These are phyloP conservation scores for Caenorhabditis brenneri DNA, from an alignment of 1,140 invertebrate species.

Conservation along the genomic window DNA sequence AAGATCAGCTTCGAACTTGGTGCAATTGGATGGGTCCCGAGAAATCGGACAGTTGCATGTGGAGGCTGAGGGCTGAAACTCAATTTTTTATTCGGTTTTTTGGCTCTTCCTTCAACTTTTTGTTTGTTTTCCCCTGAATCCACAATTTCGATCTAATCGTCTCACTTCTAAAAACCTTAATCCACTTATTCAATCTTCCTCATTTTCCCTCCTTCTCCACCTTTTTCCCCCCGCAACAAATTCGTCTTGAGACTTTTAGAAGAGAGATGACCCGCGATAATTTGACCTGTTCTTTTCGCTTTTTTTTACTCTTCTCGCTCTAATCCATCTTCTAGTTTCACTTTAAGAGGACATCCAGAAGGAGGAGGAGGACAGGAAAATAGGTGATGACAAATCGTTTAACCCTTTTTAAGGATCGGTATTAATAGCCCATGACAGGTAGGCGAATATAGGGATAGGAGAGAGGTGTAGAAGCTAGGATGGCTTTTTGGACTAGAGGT, in stretches of 20 bases:
- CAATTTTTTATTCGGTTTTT: too few relatives aligned
- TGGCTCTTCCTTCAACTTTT: not conserved
- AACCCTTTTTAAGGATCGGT: too few relatives aligned
- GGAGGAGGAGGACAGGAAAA: not conserved
- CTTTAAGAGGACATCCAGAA: not conserved
- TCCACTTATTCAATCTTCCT: not conserved
- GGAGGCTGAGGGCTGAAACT: not conserved
- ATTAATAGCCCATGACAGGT: too few relatives aligned
- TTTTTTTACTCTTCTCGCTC: too few relatives aligned
- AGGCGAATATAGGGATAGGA: too few relatives aligned
- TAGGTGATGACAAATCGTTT: too few relatives aligned
- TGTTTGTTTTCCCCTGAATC: not conserved
- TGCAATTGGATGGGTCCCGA: not conserved
- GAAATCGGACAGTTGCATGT: not conserved
- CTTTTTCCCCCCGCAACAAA: too few relatives aligned
- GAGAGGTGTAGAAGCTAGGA: not conserved
- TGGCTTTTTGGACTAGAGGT: too few relatives aligned
- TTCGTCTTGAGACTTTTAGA: too few relatives aligned
- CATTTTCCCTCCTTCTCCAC: too few relatives aligned
- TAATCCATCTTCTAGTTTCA: slow-evolving; percentile 7
- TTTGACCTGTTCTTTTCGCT: not conserved
- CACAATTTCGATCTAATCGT: too few relatives aligned
- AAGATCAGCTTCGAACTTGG: not conserved
- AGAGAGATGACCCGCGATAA: not conserved
- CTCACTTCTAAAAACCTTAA: too few relatives aligned